Evolutionary conservation across 2,888 invertebrate species (phyloP).

Genomic region (Drosophila differens): DNA sequence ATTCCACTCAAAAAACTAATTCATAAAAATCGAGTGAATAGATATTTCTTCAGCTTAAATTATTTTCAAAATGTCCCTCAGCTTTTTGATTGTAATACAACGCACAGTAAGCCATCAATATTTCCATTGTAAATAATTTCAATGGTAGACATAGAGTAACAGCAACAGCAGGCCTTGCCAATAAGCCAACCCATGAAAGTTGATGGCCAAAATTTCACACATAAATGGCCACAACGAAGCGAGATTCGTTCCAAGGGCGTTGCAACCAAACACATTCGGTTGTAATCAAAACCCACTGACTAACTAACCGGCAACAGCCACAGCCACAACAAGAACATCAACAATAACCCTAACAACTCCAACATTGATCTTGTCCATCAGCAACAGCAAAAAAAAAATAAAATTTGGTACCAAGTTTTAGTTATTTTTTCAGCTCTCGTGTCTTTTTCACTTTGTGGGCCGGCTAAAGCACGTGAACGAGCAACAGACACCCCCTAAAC

Average conservation of each 20-base stretch:
- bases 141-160: neutral
- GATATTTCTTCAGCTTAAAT: neutral
- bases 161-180: neutral
- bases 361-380: constrained; percentile 72
- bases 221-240: constrained; percentile 46
- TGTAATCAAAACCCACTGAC: constrained; percentile 61
- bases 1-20: neutral
- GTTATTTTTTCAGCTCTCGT: neutral
- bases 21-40: neutral
- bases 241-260: constrained; percentile 76
- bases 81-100: neutral
- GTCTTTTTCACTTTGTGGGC: constrained; percentile 27
- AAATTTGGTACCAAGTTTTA: constrained; percentile 25
- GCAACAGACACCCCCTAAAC: constrained; percentile 57
- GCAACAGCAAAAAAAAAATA: constrained; percentile 21
- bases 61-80: neutral
- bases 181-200: constrained; percentile 1
- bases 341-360: constrained; percentile 8
- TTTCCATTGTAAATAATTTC: neutral
- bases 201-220: constrained; percentile 51
- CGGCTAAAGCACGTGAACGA: constrained; percentile 66
- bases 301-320: constrained; percentile 46
- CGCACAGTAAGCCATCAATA: neutral
- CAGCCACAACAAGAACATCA: neutral
- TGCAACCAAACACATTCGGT: constrained; percentile 31